phyloP scores from a whole-genome alignment of 2,797 vertebrate genomes.

The Alfaro cultratus region DNA sequence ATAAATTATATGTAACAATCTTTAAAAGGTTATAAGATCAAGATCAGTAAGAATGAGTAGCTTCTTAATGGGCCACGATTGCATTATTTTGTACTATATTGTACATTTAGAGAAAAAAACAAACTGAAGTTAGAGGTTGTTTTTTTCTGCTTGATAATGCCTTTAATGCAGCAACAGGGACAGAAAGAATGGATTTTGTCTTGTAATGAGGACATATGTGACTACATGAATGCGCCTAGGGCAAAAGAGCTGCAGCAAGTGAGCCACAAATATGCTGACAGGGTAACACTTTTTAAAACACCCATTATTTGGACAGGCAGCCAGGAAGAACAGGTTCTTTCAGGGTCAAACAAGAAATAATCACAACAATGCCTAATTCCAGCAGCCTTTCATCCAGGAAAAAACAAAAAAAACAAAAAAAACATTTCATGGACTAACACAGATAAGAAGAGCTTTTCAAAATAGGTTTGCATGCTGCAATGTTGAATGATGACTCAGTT shows the following conservation, averaged over 20 bases:
- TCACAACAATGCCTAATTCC: not conserved
- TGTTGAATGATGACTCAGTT: not conserved
- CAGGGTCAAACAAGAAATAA: not conserved
- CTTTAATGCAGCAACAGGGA: not conserved
- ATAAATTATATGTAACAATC: not conserved
- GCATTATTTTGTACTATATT: not conserved
- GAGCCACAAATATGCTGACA: not conserved
- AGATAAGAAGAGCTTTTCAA: not conserved
- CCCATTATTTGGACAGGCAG: constrained; percentile 1
- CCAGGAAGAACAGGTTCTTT: not conserved
- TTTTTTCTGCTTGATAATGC: not conserved
- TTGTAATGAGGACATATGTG: constrained; percentile 6
- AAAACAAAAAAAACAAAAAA: not conserved
- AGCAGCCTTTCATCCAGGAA: not conserved
- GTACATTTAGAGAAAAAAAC: not conserved
- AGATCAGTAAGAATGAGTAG: not conserved
- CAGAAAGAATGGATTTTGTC: not conserved
- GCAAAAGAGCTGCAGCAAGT: not conserved
- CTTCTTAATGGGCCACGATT: not conserved
- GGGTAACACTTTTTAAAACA: not conserved
- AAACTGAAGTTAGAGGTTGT: not conserved
- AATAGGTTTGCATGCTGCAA: not conserved
- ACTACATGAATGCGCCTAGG: not conserved
- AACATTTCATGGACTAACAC: not conserved
- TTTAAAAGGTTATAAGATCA: not conserved